Conservation (phyloP, 1,140 invertebrate species). For the Halesus radiatus region DNA sequence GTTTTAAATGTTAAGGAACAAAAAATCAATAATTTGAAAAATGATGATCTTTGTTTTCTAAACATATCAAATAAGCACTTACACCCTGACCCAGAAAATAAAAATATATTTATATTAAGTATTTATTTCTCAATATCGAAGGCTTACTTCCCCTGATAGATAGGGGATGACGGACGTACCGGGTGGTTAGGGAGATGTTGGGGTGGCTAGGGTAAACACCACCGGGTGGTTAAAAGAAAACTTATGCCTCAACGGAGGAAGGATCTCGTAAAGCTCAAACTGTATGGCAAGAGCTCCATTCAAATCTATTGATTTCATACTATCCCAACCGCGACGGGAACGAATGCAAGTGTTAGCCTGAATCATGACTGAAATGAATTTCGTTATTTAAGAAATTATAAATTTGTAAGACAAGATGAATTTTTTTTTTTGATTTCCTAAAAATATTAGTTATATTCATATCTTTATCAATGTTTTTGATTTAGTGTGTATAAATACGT, state of each 20-base stretch:
- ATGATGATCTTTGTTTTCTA: too few species aligned
- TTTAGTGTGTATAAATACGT: too few species aligned
- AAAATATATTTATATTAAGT: neutral
- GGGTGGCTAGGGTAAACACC: constrained; percentile 57
- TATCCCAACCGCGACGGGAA: neutral
- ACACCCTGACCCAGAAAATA: too few species aligned
- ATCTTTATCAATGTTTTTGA: too few species aligned
- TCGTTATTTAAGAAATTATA: neutral
- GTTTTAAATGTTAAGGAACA: too few species aligned
- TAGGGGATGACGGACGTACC: neutral
- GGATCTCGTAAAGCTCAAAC: neutral
- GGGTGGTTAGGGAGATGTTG: constrained; percentile 58
- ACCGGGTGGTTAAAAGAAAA: constrained; percentile 49
- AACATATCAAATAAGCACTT: too few species aligned
- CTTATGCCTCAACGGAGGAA: constrained; percentile 38
- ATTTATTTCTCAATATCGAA: neutral
- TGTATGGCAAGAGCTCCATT: constrained; percentile 8
- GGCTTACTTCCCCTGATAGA: neutral
- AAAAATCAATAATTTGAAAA: too few species aligned
- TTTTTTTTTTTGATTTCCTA: too few species aligned
- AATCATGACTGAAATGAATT: neutral
- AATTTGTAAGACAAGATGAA: neutral
- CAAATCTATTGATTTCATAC: constrained; percentile 8
- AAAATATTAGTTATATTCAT: too few species aligned
- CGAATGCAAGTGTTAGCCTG: neutral